Percentiles rank a stretch among this genome's conserved stretches.
These are phyloP conservation scores for Catalaphyllia jardinei DNA, from an alignment of 64 coral and sea anemone species.

Conservation along the genomic window DNA sequence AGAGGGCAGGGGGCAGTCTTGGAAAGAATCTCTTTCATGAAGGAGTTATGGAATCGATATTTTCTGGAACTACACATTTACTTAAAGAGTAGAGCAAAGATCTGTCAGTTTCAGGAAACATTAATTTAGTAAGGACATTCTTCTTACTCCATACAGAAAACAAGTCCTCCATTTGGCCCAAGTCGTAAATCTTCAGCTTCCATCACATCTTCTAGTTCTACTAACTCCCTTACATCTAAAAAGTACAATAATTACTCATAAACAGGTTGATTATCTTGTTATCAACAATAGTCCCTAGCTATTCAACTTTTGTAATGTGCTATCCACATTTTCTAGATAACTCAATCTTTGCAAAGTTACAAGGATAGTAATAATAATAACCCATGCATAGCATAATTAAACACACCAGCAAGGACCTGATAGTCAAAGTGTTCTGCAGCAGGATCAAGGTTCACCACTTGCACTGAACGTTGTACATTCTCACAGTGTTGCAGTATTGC, in stretches of 20 bases:
- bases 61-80: too few relatives aligned
- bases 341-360: too few relatives aligned
- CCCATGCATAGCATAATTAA: background rate
- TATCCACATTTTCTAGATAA: background rate
- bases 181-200: constrained; percentile 96
- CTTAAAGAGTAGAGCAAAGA: too few relatives aligned
- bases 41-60: too few relatives aligned
- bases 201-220: constrained; percentile 97
- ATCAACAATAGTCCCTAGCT: background rate
- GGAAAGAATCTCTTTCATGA: too few relatives aligned
- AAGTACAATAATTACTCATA: background rate
- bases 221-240: constrained; percentile 87
- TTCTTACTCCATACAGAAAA: constrained; percentile 98
- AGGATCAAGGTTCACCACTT: constrained; percentile 96
- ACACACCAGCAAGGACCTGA: constrained; percentile 80
- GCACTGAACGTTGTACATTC: constrained; percentile 73
- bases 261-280: background rate
- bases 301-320: background rate
- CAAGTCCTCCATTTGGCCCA: constrained; percentile 93
- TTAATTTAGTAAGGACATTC: background rate
- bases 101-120: background rate
- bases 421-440: constrained; percentile 97
- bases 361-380: too few relatives aligned
- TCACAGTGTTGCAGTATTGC: constrained; percentile 94
- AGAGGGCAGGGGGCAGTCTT: too few relatives aligned